Evolutionary conservation across 2,113 vertebrate genomes (phyloP).

Genomic region (rat (Rattus norvegicus)): GRCr8 NC_086027.1:110179001-110179500

Average conservation of each 20-base stretch:
- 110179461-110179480: constrained; percentile 10
- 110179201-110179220: not conserved
- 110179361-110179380: not conserved
- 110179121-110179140: not conserved
- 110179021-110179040: not conserved
- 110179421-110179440: constrained; percentile 28
- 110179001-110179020: not conserved
- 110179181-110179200: not conserved
- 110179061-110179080: not conserved
- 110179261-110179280: not conserved
- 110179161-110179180: too few relatives aligned
- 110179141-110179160: not conserved
- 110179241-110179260: not conserved
- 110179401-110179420: constrained; percentile 28
- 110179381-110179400: not conserved
- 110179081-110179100: not conserved
- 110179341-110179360: constrained; percentile 11
- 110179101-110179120: not conserved
- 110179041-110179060: not conserved
- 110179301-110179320: not conserved
- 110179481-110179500: not conserved
- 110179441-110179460: constrained; percentile 5
- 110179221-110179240: not conserved
- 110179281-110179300: not conserved
- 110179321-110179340: not conserved